These are phyloP conservation scores for Podiceps cristatus DNA, from an alignment of 2,113 vertebrate genomes.

Conservation along the genomic window DNA sequence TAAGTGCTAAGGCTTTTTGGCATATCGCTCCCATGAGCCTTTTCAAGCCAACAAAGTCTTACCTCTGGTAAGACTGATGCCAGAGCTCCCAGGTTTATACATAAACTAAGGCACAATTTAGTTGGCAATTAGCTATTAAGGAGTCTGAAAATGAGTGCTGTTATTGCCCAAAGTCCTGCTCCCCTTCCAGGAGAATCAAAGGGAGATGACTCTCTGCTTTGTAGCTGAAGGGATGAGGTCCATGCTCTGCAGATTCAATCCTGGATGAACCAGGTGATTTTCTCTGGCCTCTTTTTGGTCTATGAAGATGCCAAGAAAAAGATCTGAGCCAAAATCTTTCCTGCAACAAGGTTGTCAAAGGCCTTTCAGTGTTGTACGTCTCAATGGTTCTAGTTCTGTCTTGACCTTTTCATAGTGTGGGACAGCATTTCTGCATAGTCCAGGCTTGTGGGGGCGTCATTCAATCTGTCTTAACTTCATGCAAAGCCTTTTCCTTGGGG, in stretches of 20 bases:
- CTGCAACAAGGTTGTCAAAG: background rate
- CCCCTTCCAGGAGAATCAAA: background rate
- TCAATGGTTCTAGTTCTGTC: background rate
- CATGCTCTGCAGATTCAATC: rapidly evolving
- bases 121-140: slow-evolving; percentile 5
- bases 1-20: background rate
- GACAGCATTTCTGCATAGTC: background rate
- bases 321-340: background rate
- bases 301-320: background rate
- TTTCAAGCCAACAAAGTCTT: background rate
- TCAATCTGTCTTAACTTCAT: background rate
- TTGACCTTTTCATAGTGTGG: background rate
- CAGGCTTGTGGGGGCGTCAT: background rate
- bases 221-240: background rate
- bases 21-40: background rate
- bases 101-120: background rate
- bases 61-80: background rate
- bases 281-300: background rate
- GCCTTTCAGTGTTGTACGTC: background rate
- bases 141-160: background rate
- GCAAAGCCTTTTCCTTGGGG: background rate
- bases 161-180: background rate
- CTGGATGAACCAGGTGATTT: background rate
- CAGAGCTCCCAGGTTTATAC: background rate
- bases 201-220: rapidly evolving